Evolutionary conservation across 2,797 vertebrate species (phyloP), one percentile per base, ranked within the genome.

Genomic region (Gallinago solitaria): DNA sequence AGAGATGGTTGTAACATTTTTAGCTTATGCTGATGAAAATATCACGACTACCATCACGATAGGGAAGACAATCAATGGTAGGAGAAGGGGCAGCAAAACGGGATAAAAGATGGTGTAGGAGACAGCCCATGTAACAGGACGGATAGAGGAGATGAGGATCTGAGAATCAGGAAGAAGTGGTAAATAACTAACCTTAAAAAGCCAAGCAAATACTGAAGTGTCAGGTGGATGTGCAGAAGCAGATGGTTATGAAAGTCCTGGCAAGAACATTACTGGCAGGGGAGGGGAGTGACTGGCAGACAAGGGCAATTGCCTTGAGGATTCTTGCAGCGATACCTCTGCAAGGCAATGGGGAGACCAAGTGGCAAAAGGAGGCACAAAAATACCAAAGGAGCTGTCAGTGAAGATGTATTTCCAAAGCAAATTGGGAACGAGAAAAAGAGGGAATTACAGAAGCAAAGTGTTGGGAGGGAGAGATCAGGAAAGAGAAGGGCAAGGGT

Each of bases 41-140:
- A 41, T 28, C 9, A 9, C 24, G 5, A 78, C 21, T 0, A 0
- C 13, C 54, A 69, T 14, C 8, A 7, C 0, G 2, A 54, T 0
- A 70, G 37, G 27, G 16, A 93, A 71, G 21, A 89, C 9, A 68
- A 64, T 37, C 60, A 71, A 43, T 23, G 39, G 15, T 57, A 86
- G 54, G 33, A 89, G 50, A 85, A 83, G 20, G 37, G 17, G 9
- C 37, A 87, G 39, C 18, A 87, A 87, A 53, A 71, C 16, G 30
- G 37, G 28, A 81, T 50, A 60, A 85, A 75, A 48, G 33, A 63
- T 28, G 21, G 23, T 67, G 47, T 33, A 69, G 32, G 50, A 73
- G 37, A 65, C 39, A 91, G 28, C 11, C 39, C 39, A 20, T 28
- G 8, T 45, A 70, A 47, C 6, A 61, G 59, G 35, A 32, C 20